These are phyloP conservation scores for Chloropsis hardwickii DNA, from an alignment of 2,113 vertebrate genomes.

Conservation along the genomic window DNA sequence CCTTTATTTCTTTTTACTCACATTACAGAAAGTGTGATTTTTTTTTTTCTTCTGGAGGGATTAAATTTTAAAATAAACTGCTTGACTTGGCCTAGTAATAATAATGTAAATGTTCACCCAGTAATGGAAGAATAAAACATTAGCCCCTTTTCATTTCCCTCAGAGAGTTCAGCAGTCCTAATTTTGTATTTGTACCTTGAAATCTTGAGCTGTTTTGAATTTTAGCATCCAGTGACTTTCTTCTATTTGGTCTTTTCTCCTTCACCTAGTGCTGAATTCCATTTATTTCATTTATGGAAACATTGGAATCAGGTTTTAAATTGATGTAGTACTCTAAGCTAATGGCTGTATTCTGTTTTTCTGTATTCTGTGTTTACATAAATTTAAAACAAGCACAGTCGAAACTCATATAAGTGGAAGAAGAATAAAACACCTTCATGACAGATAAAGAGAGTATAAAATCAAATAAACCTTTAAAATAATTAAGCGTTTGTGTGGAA, in stretches of 20 bases:
- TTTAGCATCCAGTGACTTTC: neutral
- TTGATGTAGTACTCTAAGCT: neutral
- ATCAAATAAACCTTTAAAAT: constrained; percentile 10
- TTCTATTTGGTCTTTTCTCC: neutral
- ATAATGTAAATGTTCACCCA: neutral
- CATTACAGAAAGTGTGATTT: neutral
- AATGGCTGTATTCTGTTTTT: neutral
- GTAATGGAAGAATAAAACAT: neutral
- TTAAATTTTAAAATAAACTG: neutral
- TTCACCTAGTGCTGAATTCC: neutral
- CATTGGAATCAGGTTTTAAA: neutral
- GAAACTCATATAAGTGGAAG: neutral
- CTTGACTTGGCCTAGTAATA: neutral
- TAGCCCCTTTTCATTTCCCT: neutral
- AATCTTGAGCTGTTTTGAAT: neutral
- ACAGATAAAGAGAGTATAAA: constrained; percentile 17
- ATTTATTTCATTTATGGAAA: neutral
- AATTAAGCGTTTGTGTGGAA: constrained; percentile 9
- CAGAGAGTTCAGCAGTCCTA: neutral
- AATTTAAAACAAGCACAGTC: neutral
- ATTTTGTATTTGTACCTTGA: neutral
- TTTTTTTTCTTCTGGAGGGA: neutral
- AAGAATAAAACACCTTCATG: neutral
- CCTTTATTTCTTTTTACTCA: neutral
- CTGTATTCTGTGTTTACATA: neutral